Percentiles rank a stretch among this genome's conserved stretches.
Conservation (phyloP, 2,888 invertebrate species). For the Drosophila eohydei region DNA sequence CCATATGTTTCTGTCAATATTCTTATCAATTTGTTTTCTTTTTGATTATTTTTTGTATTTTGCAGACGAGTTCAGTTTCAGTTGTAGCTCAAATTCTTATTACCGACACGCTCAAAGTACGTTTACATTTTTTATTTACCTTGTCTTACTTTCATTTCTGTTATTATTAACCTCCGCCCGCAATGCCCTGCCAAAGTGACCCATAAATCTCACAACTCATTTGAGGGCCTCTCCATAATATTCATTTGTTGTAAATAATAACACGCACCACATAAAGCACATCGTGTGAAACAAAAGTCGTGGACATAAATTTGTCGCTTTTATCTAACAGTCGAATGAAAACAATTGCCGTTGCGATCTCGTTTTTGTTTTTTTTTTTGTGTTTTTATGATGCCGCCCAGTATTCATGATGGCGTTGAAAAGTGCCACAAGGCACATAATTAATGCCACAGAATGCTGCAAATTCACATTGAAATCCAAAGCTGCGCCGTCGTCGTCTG, state of each 20-base stretch:
- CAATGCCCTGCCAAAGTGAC: neutral
- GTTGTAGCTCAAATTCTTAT: conserved; percentile 78
- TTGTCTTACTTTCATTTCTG: conserved; percentile 23
- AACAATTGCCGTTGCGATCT: conserved; percentile 28
- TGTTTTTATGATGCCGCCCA: conserved; percentile 43
- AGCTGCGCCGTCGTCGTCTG: conserved; percentile 16
- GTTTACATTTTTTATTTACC: conserved; percentile 46
- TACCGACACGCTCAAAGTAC: conserved; percentile 75
- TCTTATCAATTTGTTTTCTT: conserved; percentile 37
- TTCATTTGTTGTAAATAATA: conserved; percentile 45
- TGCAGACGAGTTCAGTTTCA: conserved; percentile 72
- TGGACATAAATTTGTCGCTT: conserved; percentile 51
- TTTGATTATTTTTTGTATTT: conserved; percentile 51
- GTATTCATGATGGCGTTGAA: conserved; percentile 33
- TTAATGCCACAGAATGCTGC: conserved; percentile 55
- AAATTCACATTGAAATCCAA: conserved; percentile 38
- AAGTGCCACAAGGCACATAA: conserved; percentile 38
- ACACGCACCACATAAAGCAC: conserved; percentile 19
- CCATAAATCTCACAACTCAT: conserved; percentile 41
- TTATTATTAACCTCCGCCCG: conserved; percentile 14
- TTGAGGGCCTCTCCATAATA: conserved; percentile 26
- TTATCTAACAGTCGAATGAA: conserved; percentile 60
- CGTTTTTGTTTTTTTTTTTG: conserved; percentile 14
- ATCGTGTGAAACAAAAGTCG: conserved; percentile 28
- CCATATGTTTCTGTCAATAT: conserved; percentile 30